Evolutionary conservation across 2,797 vertebrate species (phyloP), one percentile per base, ranked within the genome.

Genomic region (Masticophis lateralis): DNA sequence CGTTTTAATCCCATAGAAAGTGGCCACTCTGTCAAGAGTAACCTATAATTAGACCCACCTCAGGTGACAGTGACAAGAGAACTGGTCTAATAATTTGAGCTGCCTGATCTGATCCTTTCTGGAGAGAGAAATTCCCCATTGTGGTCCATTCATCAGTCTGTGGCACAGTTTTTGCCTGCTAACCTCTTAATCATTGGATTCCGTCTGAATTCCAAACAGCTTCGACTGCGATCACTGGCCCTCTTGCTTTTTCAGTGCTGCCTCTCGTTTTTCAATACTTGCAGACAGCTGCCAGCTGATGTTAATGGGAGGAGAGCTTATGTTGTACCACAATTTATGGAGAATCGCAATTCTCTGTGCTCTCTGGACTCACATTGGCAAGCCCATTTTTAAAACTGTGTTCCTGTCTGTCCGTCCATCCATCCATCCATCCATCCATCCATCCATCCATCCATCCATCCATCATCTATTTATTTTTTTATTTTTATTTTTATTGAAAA

Each of bases 1-100:
- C 74, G 97, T 88, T 98, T 97, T 97, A 97, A 98, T 98, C 98
- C 98, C 97, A 89, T 96, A 97, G 95, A 97, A 98, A 92, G 97
- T 97, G 98, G 98, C 98, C 59, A 96, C 98, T 97, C 98, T 98
- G 95, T 97, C 96, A 92, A 93, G 96, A 94, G 97, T 98, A 98
- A 98, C 98, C 98, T 98, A 98, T 98, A 98, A 99, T 99, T 98
- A 98, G 98, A 98, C 98, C 98, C 98, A 98, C 98, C 96, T 96
- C 98, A 97, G 98, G 98, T 98, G 98, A 98, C 97, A 97, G 97
- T 96, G 96, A 97, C 98, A 96, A 97, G 97, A 97, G 98, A 87
- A 95, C 96, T 96, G 96, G 96, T 89, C 95, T 97, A 97, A 97
- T 97, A 97, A 97, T 98, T 97, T 96, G 93, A 96, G 97, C 97